Conservation (phyloP, 92 coral and sea anemone genomes). For the Paramuricea clavata region DNA sequence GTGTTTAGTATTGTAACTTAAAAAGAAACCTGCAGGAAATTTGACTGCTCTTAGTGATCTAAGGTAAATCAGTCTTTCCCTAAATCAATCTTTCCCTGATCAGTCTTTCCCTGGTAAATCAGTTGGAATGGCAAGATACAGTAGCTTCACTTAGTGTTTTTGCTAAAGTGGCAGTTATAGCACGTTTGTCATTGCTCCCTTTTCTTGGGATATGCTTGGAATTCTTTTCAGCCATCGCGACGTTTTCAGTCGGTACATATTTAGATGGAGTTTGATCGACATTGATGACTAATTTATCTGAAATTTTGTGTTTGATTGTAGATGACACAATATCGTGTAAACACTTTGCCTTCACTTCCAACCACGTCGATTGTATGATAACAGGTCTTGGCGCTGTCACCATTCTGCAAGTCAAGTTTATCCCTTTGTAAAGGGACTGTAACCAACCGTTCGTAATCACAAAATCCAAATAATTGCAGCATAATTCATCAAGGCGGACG, state of each 20-base stretch:
- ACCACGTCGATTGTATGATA: constrained; percentile 54
- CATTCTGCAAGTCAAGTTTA: constrained; percentile 57
- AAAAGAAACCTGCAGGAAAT: constrained; percentile 64
- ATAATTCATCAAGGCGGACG: too few species aligned
- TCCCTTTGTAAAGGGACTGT: constrained; percentile 65
- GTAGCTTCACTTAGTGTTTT: constrained; percentile 53
- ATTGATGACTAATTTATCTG: constrained; percentile 47
- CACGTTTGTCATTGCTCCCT: constrained; percentile 64
- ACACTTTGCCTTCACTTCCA: constrained; percentile 64
- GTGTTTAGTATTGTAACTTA: constrained; percentile 70
- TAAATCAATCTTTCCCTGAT: too few species aligned
- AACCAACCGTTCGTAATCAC: constrained; percentile 62
- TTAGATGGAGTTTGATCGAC: constrained; percentile 66
- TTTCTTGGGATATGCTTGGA: constrained; percentile 57
- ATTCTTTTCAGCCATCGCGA: constrained; percentile 42
- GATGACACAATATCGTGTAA: constrained; percentile 49
- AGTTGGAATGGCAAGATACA: constrained; percentile 57
- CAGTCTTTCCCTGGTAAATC: too few species aligned
- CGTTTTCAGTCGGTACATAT: constrained; percentile 61
- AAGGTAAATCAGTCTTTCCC: constrained; percentile 3
- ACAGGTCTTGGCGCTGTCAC: constrained; percentile 68
- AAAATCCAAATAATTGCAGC: constrained; percentile 52
- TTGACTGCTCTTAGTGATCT: constrained; percentile 59
- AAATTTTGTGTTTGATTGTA: constrained; percentile 45
- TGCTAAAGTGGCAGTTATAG: constrained; percentile 66